Percentiles rank a stretch among this genome's conserved stretches.
These are phyloP conservation scores for Meriones unguiculatus DNA, from an alignment of 2,113 vertebrate genomes.

Conservation along the genomic window DNA sequence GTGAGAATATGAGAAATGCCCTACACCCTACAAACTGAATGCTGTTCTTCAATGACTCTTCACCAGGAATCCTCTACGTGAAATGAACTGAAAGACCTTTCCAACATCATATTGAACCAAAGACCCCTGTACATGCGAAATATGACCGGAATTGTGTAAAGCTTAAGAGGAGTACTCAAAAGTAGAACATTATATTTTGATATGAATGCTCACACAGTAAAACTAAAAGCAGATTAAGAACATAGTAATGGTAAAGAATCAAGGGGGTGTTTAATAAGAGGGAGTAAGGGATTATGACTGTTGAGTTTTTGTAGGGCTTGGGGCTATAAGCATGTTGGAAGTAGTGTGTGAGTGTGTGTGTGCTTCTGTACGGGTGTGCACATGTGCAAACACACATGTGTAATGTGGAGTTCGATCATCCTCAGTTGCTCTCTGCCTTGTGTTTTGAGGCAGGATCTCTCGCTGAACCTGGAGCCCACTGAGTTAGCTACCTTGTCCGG, in stretches of 20 bases:
- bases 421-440: no score
- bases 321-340: background rate
- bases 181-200: background rate
- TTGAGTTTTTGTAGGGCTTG: rapidly evolving
- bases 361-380: background rate
- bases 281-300: background rate
- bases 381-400: background rate
- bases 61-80: background rate
- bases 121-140: background rate
- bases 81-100: background rate
- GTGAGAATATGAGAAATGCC: background rate
- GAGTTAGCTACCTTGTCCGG: background rate
- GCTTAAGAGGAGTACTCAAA: conserved; percentile 37
- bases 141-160: background rate
- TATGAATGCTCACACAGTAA: background rate
- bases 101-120: background rate
- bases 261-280: background rate
- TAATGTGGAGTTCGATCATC: no score
- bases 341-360: background rate
- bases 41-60: background rate
- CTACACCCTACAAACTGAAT: background rate
- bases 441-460: background rate
- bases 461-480: background rate
- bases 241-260: background rate
- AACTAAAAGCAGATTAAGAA: background rate